These are phyloP conservation scores for Aurelia sp. DNA, from an alignment of 30 jellyfish, hydroid and myxozoan species.

Conservation along the genomic window DNA sequence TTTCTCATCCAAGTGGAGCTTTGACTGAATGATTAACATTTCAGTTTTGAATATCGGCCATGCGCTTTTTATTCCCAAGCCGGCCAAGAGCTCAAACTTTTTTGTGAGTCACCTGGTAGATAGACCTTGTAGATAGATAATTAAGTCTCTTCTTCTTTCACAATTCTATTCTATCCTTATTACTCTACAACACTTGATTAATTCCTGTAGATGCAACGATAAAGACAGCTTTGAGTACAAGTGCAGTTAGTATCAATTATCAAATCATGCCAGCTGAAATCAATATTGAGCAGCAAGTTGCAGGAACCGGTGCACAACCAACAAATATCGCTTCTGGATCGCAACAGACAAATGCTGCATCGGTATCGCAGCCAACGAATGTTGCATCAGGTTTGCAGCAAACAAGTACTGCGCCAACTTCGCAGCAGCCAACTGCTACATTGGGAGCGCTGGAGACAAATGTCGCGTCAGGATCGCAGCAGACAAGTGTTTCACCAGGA, in stretches of 20 bases:
- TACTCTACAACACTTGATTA: background rate
- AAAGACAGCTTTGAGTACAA: constrained; percentile 30
- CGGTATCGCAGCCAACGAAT: background rate
- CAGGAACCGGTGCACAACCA: constrained; percentile 12
- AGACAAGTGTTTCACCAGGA: background rate
- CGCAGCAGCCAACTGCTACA: no score
- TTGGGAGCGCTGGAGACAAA: background rate
- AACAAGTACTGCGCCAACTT: no score
- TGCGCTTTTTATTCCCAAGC: no score
- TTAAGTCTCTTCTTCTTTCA: no score
- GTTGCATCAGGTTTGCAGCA: background rate
- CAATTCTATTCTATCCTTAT: background rate
- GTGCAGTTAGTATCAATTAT: constrained; percentile 52
- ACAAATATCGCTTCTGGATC: background rate
- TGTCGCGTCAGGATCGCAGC: constrained; percentile 2
- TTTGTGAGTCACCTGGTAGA: no score
- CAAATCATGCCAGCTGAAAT: constrained; percentile 48
- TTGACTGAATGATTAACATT: no score
- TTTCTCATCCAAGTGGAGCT: no score
- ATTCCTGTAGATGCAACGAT: constrained; percentile 25
- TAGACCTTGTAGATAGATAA: no score
- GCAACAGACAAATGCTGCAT: background rate
- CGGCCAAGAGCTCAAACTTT: no score
- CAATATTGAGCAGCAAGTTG: constrained; percentile 23
- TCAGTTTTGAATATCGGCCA: no score